Conservation (phyloP, 2,113 vertebrate genomes). For the rat (Rattus norvegicus) region DNA sequence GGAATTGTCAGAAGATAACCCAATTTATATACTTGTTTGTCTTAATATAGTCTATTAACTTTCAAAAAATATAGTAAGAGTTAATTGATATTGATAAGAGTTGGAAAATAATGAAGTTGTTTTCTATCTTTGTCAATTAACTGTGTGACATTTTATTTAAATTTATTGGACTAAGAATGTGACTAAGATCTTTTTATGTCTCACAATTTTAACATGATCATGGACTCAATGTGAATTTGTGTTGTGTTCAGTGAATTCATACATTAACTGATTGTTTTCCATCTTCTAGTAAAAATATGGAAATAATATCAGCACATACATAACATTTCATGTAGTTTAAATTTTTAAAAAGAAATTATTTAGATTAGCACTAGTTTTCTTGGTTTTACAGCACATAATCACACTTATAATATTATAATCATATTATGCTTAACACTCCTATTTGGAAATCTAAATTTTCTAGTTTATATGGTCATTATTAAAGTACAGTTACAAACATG, state of each 20-base stretch:
- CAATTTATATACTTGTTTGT: neutral
- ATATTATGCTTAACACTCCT: neutral
- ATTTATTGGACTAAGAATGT: neutral
- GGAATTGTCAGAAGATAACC: neutral
- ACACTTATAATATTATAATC: neutral
- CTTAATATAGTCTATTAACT: neutral
- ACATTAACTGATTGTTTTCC: neutral
- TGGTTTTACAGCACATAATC: fast-evolving
- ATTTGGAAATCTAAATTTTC: too few species aligned
- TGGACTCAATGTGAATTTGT: neutral
- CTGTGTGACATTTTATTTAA: neutral
- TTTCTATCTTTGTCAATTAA: neutral
- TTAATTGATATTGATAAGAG: neutral
- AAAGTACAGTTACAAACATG: neutral
- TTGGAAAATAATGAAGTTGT: neutral
- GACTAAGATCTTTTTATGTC: too few species aligned
- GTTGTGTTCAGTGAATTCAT: neutral
- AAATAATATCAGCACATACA: fast-evolving
- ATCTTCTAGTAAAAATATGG: neutral
- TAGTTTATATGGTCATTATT: neutral
- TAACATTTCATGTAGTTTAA: neutral
- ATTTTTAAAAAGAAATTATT: neutral
- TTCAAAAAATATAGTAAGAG: neutral
- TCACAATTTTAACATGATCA: neutral
- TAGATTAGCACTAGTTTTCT: fast-evolving